These are phyloP conservation scores for Cygnus olor DNA, from an alignment of 2,797 vertebrate genomes.

Conservation along the genomic window DNA sequence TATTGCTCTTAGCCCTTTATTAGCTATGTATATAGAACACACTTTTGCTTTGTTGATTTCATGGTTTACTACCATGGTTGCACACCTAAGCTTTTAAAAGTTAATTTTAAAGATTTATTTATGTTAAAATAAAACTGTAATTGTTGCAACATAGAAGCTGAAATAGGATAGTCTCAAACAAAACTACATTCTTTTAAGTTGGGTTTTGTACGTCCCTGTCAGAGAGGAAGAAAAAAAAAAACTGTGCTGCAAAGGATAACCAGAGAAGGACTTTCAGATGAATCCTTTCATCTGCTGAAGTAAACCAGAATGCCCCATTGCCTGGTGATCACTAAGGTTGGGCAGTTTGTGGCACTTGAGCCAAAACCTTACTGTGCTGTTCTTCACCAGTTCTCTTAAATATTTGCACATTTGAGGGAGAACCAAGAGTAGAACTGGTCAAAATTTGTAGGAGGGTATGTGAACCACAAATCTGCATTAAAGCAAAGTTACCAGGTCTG, in stretches of 20 bases:
- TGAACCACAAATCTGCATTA: background rate
- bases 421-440: background rate
- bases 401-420: background rate
- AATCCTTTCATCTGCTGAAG: background rate
- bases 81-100: background rate
- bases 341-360: background rate
- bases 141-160: background rate
- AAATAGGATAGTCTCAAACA: background rate
- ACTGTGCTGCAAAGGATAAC: background rate
- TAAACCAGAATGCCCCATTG: background rate
- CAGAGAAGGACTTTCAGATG: background rate
- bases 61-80: background rate
- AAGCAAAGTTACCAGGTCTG: background rate
- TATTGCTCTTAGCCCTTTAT: background rate
- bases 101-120: background rate
- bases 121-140: background rate
- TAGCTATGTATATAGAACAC: background rate
- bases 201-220: background rate
- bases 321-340: background rate
- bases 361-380: background rate
- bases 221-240: background rate
- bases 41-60: background rate
- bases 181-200: background rate
- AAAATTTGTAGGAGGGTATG: background rate
- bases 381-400: background rate